These are phyloP conservation scores for Idris sp. DNA, from an alignment of 1,140 invertebrate genomes.

Conservation along the genomic window DNA sequence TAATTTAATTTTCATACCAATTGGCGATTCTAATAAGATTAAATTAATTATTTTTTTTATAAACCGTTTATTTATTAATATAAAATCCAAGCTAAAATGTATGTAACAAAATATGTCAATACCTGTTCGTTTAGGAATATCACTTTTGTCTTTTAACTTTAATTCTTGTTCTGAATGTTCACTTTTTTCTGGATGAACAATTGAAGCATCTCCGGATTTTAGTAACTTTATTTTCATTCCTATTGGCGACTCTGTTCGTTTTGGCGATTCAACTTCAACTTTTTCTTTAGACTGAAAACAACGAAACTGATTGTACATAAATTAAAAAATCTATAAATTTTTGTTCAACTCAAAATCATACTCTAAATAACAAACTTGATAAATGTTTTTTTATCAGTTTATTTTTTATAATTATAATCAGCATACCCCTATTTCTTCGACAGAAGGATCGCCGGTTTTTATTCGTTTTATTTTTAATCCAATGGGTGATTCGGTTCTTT, in stretches of 20 bases:
- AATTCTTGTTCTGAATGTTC: conserved; percentile 63
- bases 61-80: too few species aligned
- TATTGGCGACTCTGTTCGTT: conserved; percentile 71
- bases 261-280: conserved; percentile 32
- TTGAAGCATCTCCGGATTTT: conserved; percentile 68
- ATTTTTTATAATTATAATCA: too few species aligned
- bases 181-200: conserved; percentile 65
- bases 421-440: conserved; percentile 39
- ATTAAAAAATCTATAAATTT: too few species aligned
- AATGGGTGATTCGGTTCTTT: conserved; percentile 70
- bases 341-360: too few species aligned
- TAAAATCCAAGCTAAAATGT: too few species aligned
- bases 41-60: background rate
- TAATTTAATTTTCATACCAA: conserved; percentile 73
- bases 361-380: too few species aligned
- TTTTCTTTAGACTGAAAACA: conserved; percentile 46
- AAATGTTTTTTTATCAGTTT: too few species aligned
- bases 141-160: conserved; percentile 38
- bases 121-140: conserved; percentile 59
- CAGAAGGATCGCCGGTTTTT: conserved; percentile 67
- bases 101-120: too few species aligned
- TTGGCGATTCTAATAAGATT: conserved; percentile 64
- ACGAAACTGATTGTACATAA: too few species aligned
- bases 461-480: conserved; percentile 73
- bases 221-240: conserved; percentile 73